These are phyloP conservation scores for Geotrupes spiniger DNA, from an alignment of 2,888 invertebrate species.

Conservation along the genomic window DNA sequence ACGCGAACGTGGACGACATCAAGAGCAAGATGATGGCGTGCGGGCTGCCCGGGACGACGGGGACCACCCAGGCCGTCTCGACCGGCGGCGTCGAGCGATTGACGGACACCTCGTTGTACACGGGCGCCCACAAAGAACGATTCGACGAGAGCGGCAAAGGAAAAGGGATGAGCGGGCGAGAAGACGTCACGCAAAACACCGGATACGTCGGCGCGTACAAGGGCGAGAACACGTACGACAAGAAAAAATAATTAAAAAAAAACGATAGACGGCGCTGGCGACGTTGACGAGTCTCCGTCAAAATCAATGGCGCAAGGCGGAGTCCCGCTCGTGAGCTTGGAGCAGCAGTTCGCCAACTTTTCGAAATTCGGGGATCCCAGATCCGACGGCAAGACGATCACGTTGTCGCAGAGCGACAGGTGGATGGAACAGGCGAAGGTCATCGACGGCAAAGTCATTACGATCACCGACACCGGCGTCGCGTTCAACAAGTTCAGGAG, in stretches of 20 bases:
- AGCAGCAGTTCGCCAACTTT: conserved; percentile 76
- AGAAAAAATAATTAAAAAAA: conserved; percentile 41
- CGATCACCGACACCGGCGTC: conserved; percentile 87
- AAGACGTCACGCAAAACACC: conserved; percentile 67
- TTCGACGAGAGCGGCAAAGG: conserved; percentile 82
- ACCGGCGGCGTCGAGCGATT: conserved; percentile 66
- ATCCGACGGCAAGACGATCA: conserved; percentile 82
- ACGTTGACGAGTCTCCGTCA: too few species aligned
- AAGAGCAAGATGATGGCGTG: conserved; percentile 74
- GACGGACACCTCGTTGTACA: conserved; percentile 82
- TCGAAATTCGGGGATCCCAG: conserved; percentile 87
- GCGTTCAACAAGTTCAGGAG: conserved; percentile 70
- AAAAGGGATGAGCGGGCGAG: conserved; percentile 80
- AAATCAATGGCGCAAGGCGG: conserved; percentile 2
- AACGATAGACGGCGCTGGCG: too few species aligned
- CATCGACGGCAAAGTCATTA: conserved; percentile 74
- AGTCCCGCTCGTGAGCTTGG: conserved; percentile 45
- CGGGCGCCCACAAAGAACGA: conserved; percentile 79
- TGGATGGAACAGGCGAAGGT: conserved; percentile 94
- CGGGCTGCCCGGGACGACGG: conserved; percentile 66
- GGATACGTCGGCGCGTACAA: conserved; percentile 83
- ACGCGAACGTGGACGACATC: conserved; percentile 69
- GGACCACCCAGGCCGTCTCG: conserved; percentile 47
- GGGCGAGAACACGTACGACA: conserved; percentile 73
- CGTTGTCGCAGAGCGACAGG: conserved; percentile 87